Conservation (phyloP, 2,888 invertebrate genomes). For the Erebia palarica region DNA sequence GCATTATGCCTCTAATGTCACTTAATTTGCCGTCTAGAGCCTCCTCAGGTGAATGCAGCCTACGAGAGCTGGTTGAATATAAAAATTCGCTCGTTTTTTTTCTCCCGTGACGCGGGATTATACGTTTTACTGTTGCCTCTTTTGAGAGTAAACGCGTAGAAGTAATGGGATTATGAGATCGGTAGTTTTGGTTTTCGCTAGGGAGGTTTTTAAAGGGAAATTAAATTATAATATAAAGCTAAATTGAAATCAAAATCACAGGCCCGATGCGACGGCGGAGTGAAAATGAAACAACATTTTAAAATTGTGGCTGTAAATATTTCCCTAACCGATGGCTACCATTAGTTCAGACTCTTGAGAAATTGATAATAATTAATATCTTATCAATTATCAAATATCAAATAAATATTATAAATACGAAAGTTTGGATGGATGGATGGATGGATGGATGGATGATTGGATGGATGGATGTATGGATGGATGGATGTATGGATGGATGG, state of each 20-base stretch:
- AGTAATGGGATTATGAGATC: slow-evolving; percentile 73
- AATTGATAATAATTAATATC: background rate
- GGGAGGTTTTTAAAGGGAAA: slow-evolving; percentile 56
- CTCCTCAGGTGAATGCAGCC: slow-evolving; percentile 77
- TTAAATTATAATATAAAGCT: slow-evolving; percentile 60
- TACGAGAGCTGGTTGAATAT: slow-evolving; percentile 75
- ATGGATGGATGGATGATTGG: too few species aligned
- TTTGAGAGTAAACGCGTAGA: slow-evolving; percentile 75
- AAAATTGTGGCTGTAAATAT: slow-evolving; percentile 26
- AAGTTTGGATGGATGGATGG: too few species aligned
- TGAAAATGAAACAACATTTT: slow-evolving; percentile 31
- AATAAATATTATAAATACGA: too few species aligned
- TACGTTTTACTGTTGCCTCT: slow-evolving; percentile 77
- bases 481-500: too few species aligned
- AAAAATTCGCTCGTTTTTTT: slow-evolving; percentile 72
- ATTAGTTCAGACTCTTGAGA: slow-evolving; percentile 24
- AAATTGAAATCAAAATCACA: slow-evolving; percentile 50
- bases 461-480: too few species aligned
- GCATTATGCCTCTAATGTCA: slow-evolving; percentile 80
- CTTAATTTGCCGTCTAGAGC: slow-evolving; percentile 80
- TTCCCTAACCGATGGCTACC: background rate
- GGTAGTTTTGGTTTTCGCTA: slow-evolving; percentile 61
- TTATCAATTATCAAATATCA: too few species aligned
- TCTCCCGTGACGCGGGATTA: slow-evolving; percentile 60
- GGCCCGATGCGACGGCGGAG: slow-evolving; percentile 42